Percentiles rank a stretch among this genome's conserved stretches.
Conservation (phyloP, 1,140 invertebrate species). For the Trypoxylus dichotomus region DNA sequence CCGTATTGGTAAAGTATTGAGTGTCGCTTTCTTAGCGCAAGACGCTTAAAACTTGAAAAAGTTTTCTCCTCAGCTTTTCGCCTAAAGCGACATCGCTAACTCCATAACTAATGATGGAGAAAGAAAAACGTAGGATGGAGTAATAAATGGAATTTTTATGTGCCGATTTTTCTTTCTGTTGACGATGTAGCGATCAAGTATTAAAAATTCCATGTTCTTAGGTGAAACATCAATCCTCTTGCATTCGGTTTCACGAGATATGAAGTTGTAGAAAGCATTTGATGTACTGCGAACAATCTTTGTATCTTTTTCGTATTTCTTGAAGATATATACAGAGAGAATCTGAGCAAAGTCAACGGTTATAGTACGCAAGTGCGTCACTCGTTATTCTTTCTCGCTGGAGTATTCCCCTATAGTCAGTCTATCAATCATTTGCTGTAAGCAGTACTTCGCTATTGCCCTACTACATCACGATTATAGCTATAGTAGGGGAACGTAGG, state of each 20-base stretch:
- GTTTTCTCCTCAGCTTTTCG: background rate
- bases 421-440: too few species aligned
- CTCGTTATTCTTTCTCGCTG: too few species aligned
- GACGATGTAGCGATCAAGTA: background rate
- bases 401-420: too few species aligned
- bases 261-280: background rate
- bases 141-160: slow-evolving; percentile 18
- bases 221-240: background rate
- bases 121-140: background rate
- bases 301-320: background rate
- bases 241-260: background rate
- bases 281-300: background rate
- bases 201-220: slow-evolving; percentile 8
- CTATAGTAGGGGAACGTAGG: too few species aligned
- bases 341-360: too few species aligned
- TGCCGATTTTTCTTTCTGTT: slow-evolving; percentile 1
- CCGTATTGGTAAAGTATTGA: background rate
- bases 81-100: background rate
- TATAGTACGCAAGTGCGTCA: too few species aligned
- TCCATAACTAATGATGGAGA: background rate
- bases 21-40: background rate
- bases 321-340: too few species aligned
- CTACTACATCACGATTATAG: too few species aligned
- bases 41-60: background rate
- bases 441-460: too few species aligned